A percentile compares a stretch with the other conserved stretches of the same genome.
Evolutionary conservation across 2,888 invertebrate species (phyloP).

Genomic region (Apamea anceps): DNA sequence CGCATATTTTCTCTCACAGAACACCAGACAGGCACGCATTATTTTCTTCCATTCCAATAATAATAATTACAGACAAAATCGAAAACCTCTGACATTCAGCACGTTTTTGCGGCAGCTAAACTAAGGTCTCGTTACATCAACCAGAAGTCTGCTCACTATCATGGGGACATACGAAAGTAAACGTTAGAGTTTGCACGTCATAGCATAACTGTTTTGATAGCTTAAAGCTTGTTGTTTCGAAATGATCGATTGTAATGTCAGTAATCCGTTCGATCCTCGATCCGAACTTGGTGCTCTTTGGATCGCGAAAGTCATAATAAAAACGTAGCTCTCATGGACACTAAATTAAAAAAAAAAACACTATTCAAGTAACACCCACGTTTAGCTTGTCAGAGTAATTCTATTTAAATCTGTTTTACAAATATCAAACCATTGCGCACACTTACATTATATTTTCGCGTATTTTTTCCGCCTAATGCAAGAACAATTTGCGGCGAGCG

Average conservation of each 20-base stretch:
- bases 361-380: background rate
- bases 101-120: background rate
- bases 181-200: background rate
- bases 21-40: too few relatives aligned
- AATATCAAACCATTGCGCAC: background rate
- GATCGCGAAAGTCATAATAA: background rate
- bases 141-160: slow-evolving; percentile 38
- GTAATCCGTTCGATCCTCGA: background rate
- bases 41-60: too few relatives aligned
- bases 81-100: background rate
- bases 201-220: too few relatives aligned
- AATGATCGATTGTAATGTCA: background rate
- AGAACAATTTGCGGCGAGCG: slow-evolving; percentile 61
- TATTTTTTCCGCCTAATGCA: slow-evolving; percentile 56
- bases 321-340: background rate
- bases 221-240: background rate
- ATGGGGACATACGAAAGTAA: slow-evolving; percentile 15
- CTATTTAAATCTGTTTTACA: background rate
- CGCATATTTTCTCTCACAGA: too few relatives aligned
- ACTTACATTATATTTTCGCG: background rate
- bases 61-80: background rate
- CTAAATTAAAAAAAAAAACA: background rate
- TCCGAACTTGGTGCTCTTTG: background rate
- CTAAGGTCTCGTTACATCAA: slow-evolving; percentile 37
- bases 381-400: background rate